phyloP scores from a whole-genome alignment of 2,888 invertebrate genomes.

The Lithosia quadra region DNA sequence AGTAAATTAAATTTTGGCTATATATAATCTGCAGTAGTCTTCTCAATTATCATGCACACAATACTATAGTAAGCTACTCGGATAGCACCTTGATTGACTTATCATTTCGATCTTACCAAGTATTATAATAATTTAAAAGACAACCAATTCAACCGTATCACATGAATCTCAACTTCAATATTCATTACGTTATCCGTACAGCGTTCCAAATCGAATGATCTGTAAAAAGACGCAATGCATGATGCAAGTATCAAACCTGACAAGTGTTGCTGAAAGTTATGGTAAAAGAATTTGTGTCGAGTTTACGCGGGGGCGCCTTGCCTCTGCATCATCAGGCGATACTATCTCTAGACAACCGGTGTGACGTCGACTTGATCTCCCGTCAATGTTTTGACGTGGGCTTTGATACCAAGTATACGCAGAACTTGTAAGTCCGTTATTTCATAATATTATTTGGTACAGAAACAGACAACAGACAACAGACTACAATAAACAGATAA shows the following conservation, averaged over 20 bases:
- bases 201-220: accelerated
- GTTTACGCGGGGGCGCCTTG: constrained; percentile 71
- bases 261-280: neutral
- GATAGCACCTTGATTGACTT: constrained; percentile 71
- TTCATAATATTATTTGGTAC: no score
- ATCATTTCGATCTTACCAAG: constrained; percentile 65
- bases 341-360: constrained; percentile 63
- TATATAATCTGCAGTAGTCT: constrained; percentile 15
- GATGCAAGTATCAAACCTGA: neutral
- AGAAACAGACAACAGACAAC: no score
- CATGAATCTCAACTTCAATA: neutral
- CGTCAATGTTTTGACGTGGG: constrained; percentile 77
- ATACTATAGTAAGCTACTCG: constrained; percentile 56
- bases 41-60: constrained; percentile 42
- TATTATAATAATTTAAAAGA: constrained; percentile 25
- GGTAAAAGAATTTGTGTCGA: constrained; percentile 25
- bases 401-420: constrained; percentile 27
- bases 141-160: neutral
- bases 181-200: constrained; percentile 16
- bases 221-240: constrained; percentile 10
- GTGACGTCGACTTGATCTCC: constrained; percentile 63
- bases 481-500: no score
- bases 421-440: neutral
- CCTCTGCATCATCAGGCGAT: constrained; percentile 72
- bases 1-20: constrained; percentile 4